These are phyloP conservation scores for Malachius bipustulatus DNA, from an alignment of 2,888 invertebrate species.

Conservation along the genomic window DNA sequence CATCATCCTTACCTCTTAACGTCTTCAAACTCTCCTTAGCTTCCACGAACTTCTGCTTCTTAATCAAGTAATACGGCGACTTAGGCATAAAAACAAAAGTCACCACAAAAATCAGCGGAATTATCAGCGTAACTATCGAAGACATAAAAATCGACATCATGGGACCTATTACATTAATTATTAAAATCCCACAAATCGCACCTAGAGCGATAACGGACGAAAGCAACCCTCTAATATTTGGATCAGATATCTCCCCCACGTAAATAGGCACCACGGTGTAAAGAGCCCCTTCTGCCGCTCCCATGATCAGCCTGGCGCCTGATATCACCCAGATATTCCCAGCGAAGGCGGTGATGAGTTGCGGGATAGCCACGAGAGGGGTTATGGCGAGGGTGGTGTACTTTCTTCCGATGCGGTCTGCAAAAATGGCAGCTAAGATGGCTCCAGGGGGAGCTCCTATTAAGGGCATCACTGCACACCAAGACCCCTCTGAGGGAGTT, in stretches of 20 bases:
- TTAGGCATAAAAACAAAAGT: constrained; percentile 55
- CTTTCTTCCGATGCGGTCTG: constrained; percentile 55
- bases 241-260: constrained; percentile 47
- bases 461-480: constrained; percentile 54
- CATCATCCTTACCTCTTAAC: constrained; percentile 42
- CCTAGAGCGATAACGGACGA: constrained; percentile 47
- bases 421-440: constrained; percentile 47
- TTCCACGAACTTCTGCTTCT: constrained; percentile 34
- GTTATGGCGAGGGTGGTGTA: constrained; percentile 27
- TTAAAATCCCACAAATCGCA: constrained; percentile 45
- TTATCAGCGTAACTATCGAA: constrained; percentile 44
- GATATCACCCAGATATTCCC: constrained; percentile 45
- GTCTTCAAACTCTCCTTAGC: constrained; percentile 44
- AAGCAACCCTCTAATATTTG: constrained; percentile 45
- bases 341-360: constrained; percentile 48
- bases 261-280: constrained; percentile 43
- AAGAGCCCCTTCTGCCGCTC: constrained; percentile 41
- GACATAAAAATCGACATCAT: constrained; percentile 43
- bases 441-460: constrained; percentile 52
- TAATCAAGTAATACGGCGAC: constrained; percentile 43
- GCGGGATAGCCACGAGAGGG: constrained; percentile 42
- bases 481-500: constrained; percentile 42
- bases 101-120: constrained; percentile 46
- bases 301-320: constrained; percentile 34
- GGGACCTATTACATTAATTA: constrained; percentile 50